Percentiles rank a stretch among this genome's conserved stretches.
These are phyloP conservation scores for Psilopsiagon aymara DNA, from an alignment of 2,113 vertebrate species.

Conservation along the genomic window DNA sequence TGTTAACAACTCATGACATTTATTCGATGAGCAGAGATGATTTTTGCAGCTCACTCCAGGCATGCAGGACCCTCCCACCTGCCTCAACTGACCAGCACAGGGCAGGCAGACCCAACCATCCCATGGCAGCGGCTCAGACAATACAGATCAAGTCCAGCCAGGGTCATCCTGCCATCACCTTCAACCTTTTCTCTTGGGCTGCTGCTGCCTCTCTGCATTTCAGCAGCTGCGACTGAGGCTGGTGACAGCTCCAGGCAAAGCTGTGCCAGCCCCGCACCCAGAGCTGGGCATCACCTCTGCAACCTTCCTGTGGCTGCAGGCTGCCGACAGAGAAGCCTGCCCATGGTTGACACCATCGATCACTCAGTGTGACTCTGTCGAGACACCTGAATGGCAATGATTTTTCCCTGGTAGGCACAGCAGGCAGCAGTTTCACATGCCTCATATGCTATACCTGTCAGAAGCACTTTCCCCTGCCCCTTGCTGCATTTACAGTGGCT, in stretches of 20 bases:
- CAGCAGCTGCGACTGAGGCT: neutral
- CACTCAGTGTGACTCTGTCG: neutral
- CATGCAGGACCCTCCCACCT: neutral
- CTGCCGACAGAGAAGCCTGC: neutral
- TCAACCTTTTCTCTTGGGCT: neutral
- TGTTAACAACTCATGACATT: constrained; percentile 78
- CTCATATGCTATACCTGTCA: neutral
- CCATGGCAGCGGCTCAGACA: neutral
- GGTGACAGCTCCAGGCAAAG: neutral
- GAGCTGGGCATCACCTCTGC: neutral
- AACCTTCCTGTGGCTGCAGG: neutral
- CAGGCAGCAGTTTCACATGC: neutral
- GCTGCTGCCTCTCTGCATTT: neutral
- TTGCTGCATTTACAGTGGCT: neutral
- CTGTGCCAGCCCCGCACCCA: neutral
- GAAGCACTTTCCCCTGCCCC: neutral
- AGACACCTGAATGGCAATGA: neutral
- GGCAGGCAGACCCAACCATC: neutral
- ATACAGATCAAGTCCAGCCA: neutral
- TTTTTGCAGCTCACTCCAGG: neutral
- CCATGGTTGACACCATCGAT: neutral
- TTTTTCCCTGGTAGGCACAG: neutral
- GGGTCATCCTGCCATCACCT: neutral
- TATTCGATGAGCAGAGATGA: constrained; percentile 25
- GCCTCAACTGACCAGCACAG: rapidly evolving